Percentiles rank a stretch among this genome's conserved stretches.
phyloP scores from a whole-genome alignment of 1,140 invertebrate genomes.

The Rhopalosiphum padi region DNA sequence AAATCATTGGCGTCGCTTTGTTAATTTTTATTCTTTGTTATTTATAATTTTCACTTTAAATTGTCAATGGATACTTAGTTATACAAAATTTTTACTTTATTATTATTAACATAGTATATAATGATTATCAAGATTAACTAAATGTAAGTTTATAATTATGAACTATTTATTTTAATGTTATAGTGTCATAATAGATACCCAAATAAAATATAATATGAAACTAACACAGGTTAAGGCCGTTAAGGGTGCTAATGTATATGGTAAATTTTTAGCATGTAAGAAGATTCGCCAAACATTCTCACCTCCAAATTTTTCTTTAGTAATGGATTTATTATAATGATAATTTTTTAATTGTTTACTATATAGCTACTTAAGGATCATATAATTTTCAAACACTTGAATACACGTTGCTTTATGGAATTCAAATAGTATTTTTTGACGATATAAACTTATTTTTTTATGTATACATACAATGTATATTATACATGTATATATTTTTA shows the following conservation, averaged over 20 bases:
- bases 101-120: neutral
- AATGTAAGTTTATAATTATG: neutral
- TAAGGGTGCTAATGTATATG: neutral
- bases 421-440: no score
- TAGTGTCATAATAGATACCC: neutral
- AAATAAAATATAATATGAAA: neutral
- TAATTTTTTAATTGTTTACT: neutral
- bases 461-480: no score
- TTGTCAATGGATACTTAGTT: neutral
- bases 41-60: constrained; percentile 3
- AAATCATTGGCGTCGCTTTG: neutral
- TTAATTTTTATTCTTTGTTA: neutral
- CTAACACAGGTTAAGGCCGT: neutral
- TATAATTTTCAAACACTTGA: no score
- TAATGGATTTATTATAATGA: neutral
- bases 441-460: no score
- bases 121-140: neutral
- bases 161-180: neutral
- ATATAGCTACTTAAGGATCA: no score
- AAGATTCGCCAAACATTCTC: no score
- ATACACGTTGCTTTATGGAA: no score
- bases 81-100: neutral
- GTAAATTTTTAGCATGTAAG: neutral
- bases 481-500: neutral
- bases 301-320: no score